phyloP scores from a whole-genome alignment of 92 coral and sea anemone species.

The Parazoanthus darwini region DNA sequence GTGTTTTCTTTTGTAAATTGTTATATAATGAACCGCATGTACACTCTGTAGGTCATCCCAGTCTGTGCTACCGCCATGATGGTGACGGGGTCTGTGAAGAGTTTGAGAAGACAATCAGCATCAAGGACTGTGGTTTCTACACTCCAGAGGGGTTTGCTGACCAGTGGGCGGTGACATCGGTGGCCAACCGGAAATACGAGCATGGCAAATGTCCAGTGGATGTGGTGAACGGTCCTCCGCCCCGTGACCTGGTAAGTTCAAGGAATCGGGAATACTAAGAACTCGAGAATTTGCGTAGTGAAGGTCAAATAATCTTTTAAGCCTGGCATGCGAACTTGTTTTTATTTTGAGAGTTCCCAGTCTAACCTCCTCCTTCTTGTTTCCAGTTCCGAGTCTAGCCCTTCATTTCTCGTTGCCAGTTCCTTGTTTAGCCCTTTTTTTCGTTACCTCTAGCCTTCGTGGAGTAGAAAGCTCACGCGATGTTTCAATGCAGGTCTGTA shows the following conservation, averaged over 20 bases:
- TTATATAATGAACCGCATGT: neutral
- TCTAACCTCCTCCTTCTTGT: too few species aligned
- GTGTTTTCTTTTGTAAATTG: neutral
- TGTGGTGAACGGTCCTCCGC: slow-evolving; percentile 78
- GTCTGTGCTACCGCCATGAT: slow-evolving; percentile 93
- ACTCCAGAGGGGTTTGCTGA: slow-evolving; percentile 96
- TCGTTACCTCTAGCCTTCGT: too few species aligned
- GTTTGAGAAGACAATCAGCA: slow-evolving; percentile 83
- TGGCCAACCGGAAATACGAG: slow-evolving; percentile 61
- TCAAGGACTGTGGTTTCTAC: slow-evolving; percentile 95
- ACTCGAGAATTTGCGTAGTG: neutral
- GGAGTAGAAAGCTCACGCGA: neutral
- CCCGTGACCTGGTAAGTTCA: slow-evolving; percentile 70
- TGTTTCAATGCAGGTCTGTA: slow-evolving; percentile 63
- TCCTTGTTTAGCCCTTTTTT: too few species aligned
- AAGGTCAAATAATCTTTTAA: neutral
- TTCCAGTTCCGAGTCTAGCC: too few species aligned
- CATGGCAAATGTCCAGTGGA: slow-evolving; percentile 55
- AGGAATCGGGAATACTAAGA: neutral
- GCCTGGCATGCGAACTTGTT: neutral
- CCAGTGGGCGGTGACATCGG: slow-evolving; percentile 84
- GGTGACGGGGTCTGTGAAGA: slow-evolving; percentile 97
- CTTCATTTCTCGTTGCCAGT: too few species aligned
- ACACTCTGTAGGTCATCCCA: slow-evolving; percentile 78
- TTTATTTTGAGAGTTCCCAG: too few species aligned